These are phyloP conservation scores for Coptodon rendalli DNA, from an alignment of 2,113 vertebrate genomes.

Conservation along the genomic window DNA sequence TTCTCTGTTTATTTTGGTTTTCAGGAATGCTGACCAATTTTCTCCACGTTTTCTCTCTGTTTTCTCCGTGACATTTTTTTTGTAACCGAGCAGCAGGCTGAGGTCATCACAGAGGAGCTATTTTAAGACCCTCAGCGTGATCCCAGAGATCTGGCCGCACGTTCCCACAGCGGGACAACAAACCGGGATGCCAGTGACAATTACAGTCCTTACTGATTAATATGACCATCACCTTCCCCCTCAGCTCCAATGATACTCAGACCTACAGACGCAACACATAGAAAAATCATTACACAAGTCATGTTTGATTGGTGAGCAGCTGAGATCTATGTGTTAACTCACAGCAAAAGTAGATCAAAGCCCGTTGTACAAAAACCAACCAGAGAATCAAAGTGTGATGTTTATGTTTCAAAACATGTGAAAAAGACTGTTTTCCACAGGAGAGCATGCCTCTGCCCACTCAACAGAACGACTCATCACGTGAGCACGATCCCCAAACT, in stretches of 20 bases:
- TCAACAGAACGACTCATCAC: not conserved
- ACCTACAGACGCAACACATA: not conserved
- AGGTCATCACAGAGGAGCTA: not conserved
- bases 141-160: not conserved
- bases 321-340: not conserved
- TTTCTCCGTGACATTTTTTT: not conserved
- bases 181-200: not conserved
- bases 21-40: slow-evolving; percentile 47
- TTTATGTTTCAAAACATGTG: not conserved
- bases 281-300: not conserved
- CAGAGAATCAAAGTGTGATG: not conserved
- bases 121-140: not conserved
- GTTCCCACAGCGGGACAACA: not conserved
- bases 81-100: not conserved
- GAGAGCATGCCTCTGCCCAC: not conserved
- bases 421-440: not conserved
- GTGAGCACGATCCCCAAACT: not conserved
- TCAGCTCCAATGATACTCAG: not conserved
- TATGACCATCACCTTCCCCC: not conserved
- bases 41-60: slow-evolving; percentile 7
- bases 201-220: not conserved
- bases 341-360: not conserved
- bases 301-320: not conserved
- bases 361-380: not conserved
- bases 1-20: slow-evolving; percentile 60